Evolutionary conservation across 2,888 invertebrate species (phyloP).

Genomic region (Sesia apiformis): DNA sequence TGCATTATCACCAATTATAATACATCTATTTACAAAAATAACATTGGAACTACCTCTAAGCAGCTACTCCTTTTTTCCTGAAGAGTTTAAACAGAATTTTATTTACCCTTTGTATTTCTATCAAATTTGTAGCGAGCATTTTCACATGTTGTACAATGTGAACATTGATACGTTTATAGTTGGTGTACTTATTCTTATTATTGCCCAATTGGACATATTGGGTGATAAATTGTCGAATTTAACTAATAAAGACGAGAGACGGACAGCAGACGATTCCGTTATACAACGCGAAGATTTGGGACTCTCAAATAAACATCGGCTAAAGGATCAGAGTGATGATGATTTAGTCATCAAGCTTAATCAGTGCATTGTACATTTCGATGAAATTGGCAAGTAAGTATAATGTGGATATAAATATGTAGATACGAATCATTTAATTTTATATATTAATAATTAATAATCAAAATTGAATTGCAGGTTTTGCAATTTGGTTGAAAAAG

Average conservation of each 20-base stretch:
- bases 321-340: neutral
- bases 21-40: constrained; percentile 24
- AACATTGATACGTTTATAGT: constrained; percentile 42
- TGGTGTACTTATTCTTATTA: constrained; percentile 35
- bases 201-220: constrained; percentile 36
- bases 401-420: neutral
- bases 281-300: neutral
- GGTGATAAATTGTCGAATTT: constrained; percentile 22
- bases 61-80: constrained; percentile 47
- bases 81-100: constrained; percentile 28
- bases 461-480: neutral
- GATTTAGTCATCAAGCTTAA: neutral
- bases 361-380: neutral
- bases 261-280: neutral
- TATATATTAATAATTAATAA: neutral
- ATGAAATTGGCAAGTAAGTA: neutral
- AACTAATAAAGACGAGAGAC: neutral
- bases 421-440: neutral
- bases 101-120: constrained; percentile 37
- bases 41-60: constrained; percentile 41
- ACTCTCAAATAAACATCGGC: neutral
- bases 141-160: constrained; percentile 48
- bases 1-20: constrained; percentile 29
- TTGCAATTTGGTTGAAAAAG: neutral
- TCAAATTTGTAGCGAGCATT: constrained; percentile 42